Evolutionary conservation across 2,888 invertebrate genomes (phyloP), one percentile per base, ranked within the genome.

Genomic region (Volucella zonaria): DNA sequence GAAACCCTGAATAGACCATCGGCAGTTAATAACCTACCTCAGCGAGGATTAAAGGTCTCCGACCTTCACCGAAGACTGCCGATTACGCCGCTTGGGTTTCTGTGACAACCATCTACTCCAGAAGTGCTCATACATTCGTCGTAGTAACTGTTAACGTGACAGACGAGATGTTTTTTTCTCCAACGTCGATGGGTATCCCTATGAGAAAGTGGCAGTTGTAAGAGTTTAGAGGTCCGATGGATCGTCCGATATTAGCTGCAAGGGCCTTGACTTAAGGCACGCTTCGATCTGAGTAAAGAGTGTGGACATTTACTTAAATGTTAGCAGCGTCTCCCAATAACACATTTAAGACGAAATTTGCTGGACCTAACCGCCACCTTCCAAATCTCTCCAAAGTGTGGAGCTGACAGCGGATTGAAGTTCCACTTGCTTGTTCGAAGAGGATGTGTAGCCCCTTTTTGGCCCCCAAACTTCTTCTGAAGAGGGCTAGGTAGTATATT

Each of bases 221-320:
- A 89, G 47, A 8, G 18, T 4, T 2, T 89, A 88, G 6, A 88
- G 75, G n/a, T 62, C 56, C 9, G 10, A 89, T 18, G 8, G 43
- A 6, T 2, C 89, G 87, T 6, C 88, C 74, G n/a, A 61, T 49
- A 8, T 89, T 87, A 2, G 89, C 88, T 43, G 87, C 2, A 88
- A 31, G n/a, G 87, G 87, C 15, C 87, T 54, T 4, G 86, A 88
- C 56, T 88, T 88, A 8, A 88, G 49, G 11, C 70, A 66, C 1
- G 86, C 85, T 68, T 88, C 88, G 11, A 88, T 82, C 68, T 18
- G 18, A 1, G 18, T 18, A 18, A 18, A 1, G 18, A 18, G 18
- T 18, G 18, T 18, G 18, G 18, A 18, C 1, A 18, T 18, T 1
- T 18, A 1, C 18, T 75, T 51, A n/a, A 58, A 75, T 4, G 66